Evolutionary conservation across 2,888 invertebrate genomes (phyloP), one percentile per base, ranked within the genome.

Genomic region (Tetragnatha montana): DNA sequence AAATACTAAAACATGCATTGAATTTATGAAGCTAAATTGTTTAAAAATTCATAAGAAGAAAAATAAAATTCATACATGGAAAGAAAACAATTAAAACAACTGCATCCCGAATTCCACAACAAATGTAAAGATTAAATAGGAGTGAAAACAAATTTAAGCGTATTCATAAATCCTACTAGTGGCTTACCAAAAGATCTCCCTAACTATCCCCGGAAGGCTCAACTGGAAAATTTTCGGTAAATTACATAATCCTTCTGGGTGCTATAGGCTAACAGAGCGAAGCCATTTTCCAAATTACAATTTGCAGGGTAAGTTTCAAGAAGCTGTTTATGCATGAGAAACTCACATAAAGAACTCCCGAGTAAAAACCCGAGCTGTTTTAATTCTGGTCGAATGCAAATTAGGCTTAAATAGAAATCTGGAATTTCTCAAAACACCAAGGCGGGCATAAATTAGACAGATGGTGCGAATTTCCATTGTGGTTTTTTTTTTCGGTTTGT

Each of bases 351-450:
- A 76, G 22, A 82, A 82, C 10, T 12, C 12, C 8, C 19, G 19
- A 21, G 22, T 19, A 84, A 84, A 76, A 73, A 22, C 8, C n/a
- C 19, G 49, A 0, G 76, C 21, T 35, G 60, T 74, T 84, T 76
- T 76, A 84, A 68, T 76, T 84, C 76, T 50, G 35, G 69, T 19
- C 19, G 50, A 84, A 84, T 84, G 84, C 84, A 84, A 84, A 84
- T 84, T 84, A 76, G 76, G 49, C 76, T 84, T 84, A 84, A 84
- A 84, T 69, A 84, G 84, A 84, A 84, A 76, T 76, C 84, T 84
- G 84, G 84, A 21, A 60, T 76, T 69, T 69, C 68, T 84, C 84
- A 84, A 14, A 35, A 17, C 19, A 8, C 17, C 21, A 35, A 8
- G 19, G 75, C 49, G 50, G 69, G 84, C 35, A 84, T 84, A 84